phyloP scores from a whole-genome alignment of 2,113 vertebrate genomes.

The Octodon degus region DNA sequence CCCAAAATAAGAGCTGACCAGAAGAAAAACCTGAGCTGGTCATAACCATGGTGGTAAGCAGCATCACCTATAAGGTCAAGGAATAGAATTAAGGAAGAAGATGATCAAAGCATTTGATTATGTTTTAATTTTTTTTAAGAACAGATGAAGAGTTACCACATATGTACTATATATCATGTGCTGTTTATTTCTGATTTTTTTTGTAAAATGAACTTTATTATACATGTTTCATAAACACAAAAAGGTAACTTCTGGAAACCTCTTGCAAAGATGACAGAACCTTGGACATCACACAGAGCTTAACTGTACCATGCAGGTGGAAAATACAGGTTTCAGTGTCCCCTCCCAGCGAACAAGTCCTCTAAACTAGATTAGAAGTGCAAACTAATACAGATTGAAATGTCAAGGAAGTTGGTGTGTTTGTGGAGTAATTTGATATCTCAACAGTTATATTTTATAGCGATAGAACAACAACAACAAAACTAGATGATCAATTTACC shows the following conservation, averaged over 20 bases:
- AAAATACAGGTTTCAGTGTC: not conserved
- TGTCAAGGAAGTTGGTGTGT: not conserved
- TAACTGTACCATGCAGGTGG: not conserved
- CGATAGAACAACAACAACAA: not conserved
- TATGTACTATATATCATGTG: not conserved
- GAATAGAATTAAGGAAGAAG: not conserved
- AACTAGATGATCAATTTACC: not conserved
- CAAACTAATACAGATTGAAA: not conserved
- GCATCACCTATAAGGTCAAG: not conserved
- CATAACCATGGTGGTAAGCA: not conserved
- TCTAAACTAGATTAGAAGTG: not conserved
- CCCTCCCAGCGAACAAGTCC: not conserved
- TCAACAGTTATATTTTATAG: not conserved
- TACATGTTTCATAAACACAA: not conserved
- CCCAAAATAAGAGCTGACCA: not conserved
- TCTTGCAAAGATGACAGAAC: not conserved
- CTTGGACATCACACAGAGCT: not conserved
- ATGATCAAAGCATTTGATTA: not conserved
- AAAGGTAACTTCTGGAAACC: not conserved
- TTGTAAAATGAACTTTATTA: not conserved
- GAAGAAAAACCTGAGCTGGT: not conserved
- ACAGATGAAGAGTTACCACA: not conserved
- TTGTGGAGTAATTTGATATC: not conserved
- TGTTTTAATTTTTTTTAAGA: not conserved
- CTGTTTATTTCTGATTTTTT: constrained; percentile 18